Base-by-base conservation (phyloP, 1,140 invertebrate genomes). In the Brachionus koreanus region DNA sequence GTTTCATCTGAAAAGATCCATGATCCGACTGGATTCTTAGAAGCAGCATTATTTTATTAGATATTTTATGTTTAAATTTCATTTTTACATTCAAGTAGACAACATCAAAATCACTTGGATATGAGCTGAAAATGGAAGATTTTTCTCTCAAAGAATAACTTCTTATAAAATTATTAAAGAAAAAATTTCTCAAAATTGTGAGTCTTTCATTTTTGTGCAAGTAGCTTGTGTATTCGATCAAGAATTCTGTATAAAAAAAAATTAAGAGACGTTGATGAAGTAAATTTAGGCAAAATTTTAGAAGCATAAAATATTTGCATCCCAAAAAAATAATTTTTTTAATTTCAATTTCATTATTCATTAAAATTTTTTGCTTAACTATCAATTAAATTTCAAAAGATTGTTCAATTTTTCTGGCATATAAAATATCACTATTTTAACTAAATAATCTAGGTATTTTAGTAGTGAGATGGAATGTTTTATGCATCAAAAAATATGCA, bases 21-120 rank as follows among this genome's bases (percentile, higher is more conserved):
- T 6, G 49, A 7, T 23, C 7, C n/a, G 9, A 25, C 6, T 19
- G 49, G 13, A 7, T 57, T 19, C 49, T 57, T 57, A 57, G 49
- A 5, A 57, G 19, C 9, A 57, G 9, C 19, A 23, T 57, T 57
- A 57, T 9, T 23, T 42, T 12, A 10, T 19, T 3, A 43, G 23
- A 5, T 23, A 1, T 43, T 7, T 7, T 29, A 29, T 29, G 1
- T 29, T 29, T 16, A 6, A 43, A 74, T 19, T 33, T 42, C n/a
- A n/a, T 25, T 43, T n/a, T 43, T 43, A 74, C 25, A 13, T 67
- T 67, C 57, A 77, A 29, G 16, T 39, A 16, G 37, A 77, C 74
- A 77, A 77, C 49, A 37, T 77, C 74, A 23, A 77, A 77, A 52
- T 77, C 74, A 12, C 46, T 57, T 16, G 74, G 74, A 61, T 77